Conservation (phyloP, 2,797 vertebrate genomes). For the Otolemur crassicaudatus region DNA sequence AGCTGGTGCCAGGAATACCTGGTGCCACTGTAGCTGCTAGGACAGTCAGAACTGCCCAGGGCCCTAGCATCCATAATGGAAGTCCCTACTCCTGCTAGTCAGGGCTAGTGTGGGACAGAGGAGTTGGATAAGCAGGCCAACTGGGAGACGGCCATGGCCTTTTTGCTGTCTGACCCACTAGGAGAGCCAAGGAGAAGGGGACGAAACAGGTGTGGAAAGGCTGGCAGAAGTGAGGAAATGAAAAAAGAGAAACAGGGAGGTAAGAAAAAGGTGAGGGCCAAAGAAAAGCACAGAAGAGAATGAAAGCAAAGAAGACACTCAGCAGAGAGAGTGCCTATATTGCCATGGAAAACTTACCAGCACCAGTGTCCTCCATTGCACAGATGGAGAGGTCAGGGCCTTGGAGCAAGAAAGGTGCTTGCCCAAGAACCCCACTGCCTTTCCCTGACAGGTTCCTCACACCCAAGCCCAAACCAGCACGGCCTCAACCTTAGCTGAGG, state of each 20-base stretch:
- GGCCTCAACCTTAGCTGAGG: neutral
- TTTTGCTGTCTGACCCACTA: neutral
- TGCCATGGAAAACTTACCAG: neutral
- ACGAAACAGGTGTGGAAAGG: neutral
- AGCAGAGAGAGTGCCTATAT: neutral
- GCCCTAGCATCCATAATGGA: neutral
- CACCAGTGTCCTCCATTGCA: neutral
- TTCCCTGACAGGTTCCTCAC: neutral
- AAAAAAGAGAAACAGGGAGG: constrained; percentile 12
- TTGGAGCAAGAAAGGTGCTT: neutral
- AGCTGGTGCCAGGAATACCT: neutral
- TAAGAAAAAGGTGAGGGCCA: constrained; percentile 19
- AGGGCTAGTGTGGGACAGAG: neutral
- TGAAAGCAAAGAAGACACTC: neutral
- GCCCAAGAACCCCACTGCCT: neutral
- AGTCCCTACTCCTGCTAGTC: neutral
- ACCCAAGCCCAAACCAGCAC: neutral
- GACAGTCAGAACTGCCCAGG: neutral
- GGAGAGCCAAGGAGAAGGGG: neutral
- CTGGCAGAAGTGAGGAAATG: constrained; percentile 5
- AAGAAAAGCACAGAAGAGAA: constrained; percentile 40
- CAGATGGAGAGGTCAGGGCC: neutral
- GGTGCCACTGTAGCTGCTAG: neutral
- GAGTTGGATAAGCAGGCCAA: neutral
- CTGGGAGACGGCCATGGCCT: neutral